phyloP scores from a whole-genome alignment of 2,888 invertebrate species.

The Cremastobaeus sp. region DNA sequence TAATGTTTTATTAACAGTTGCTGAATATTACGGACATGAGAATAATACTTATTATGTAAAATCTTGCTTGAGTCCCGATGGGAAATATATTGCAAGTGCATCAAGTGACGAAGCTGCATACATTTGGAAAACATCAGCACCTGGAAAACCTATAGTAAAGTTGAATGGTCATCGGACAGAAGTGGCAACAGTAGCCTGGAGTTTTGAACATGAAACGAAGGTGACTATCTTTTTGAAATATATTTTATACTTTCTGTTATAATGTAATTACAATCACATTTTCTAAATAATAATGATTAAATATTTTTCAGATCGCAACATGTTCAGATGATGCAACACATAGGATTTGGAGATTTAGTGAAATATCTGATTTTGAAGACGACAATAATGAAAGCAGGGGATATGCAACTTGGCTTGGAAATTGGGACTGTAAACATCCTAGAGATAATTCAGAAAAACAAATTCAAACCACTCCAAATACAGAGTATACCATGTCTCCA shows the following conservation, averaged over 20 bases:
- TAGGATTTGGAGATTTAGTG: slow-evolving; percentile 86
- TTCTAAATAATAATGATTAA: background rate
- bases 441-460: slow-evolving; percentile 54
- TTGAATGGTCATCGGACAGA: slow-evolving; percentile 89
- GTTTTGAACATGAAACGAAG: slow-evolving; percentile 80
- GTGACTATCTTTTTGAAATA: slow-evolving; percentile 67
- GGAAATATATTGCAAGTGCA: slow-evolving; percentile 90
- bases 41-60: slow-evolving; percentile 92
- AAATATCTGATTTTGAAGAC: slow-evolving; percentile 77
- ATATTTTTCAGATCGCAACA: slow-evolving; percentile 60
- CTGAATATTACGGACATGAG: slow-evolving; percentile 81
- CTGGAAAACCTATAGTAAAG: slow-evolving; percentile 83
- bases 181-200: slow-evolving; percentile 93
- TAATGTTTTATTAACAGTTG: slow-evolving; percentile 69
- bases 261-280: no score
- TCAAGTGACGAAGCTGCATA: slow-evolving; percentile 92
- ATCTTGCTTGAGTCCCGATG: slow-evolving; percentile 88
- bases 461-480: slow-evolving; percentile 72
- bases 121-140: slow-evolving; percentile 86
- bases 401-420: slow-evolving; percentile 77
- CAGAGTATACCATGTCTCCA: slow-evolving; percentile 61
- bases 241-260: no score
- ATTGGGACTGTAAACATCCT: slow-evolving; percentile 29
- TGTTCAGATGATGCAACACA: slow-evolving; percentile 91
- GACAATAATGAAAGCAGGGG: slow-evolving; percentile 78